Evolutionary conservation across 1,140 invertebrate species (phyloP).

Genomic region (Bombus pyrosoma): DNA sequence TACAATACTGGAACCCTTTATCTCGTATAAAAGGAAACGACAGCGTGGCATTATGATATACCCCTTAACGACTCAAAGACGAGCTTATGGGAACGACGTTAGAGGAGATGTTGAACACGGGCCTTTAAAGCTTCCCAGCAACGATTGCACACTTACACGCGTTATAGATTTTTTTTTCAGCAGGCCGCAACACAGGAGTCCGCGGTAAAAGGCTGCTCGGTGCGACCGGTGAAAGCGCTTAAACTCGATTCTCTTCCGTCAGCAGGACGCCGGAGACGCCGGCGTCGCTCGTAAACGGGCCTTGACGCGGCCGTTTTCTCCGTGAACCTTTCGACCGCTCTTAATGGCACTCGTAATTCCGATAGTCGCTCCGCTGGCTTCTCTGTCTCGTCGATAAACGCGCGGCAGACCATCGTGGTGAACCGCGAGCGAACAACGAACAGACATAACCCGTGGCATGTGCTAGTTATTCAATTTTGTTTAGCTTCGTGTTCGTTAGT

Average conservation of each 20-base stretch:
- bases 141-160: not conserved
- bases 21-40: not conserved
- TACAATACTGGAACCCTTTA: not conserved
- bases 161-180: conserved; percentile 10
- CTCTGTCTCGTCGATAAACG: conserved; percentile 36
- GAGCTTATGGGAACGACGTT: not conserved
- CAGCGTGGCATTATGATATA: not conserved
- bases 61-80: not conserved
- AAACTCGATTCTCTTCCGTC: conserved; percentile 44
- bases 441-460: no score
- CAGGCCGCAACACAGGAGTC: not conserved
- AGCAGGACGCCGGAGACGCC: conserved; percentile 21
- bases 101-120: not conserved
- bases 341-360: conserved; percentile 75
- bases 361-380: conserved; percentile 42
- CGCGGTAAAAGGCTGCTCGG: not conserved
- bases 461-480: no score
- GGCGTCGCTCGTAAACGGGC: conserved; percentile 62
- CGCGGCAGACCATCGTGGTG: not conserved
- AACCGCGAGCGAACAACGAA: not conserved
- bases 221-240: conserved; percentile 46
- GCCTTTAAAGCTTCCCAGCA: not conserved
- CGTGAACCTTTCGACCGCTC: conserved; percentile 33
- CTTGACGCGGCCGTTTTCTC: conserved; percentile 49
- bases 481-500: no score